These are phyloP conservation scores for Oophaga sylvatica DNA, from an alignment of 2,797 vertebrate species.

Conservation along the genomic window DNA sequence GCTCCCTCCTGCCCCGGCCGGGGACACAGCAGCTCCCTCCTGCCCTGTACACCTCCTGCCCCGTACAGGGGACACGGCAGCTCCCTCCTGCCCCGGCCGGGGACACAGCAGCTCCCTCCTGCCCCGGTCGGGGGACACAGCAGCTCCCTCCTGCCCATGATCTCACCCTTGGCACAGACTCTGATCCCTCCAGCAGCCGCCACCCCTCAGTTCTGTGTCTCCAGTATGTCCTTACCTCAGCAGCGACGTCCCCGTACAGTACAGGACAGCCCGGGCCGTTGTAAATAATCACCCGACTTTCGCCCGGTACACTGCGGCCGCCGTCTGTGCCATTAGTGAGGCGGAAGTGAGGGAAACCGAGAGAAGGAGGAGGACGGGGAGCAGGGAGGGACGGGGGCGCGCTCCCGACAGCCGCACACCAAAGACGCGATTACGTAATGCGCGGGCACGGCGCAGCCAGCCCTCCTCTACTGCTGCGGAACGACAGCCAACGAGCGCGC, in stretches of 20 bases:
- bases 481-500: conserved; percentile 4
- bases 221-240: neutral
- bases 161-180: conserved; percentile 29
- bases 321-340: conserved; percentile 55
- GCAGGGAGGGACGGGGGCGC: conserved; percentile 56
- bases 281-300: conserved; percentile 2
- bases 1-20: too few species aligned
- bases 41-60: too few species aligned
- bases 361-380: neutral
- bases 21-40: too few species aligned
- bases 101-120: neutral
- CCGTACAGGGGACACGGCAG: too few species aligned
- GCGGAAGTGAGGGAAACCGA: conserved; percentile 52
- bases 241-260: neutral
- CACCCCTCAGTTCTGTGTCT: neutral
- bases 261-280: neutral
- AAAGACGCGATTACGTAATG: conserved; percentile 5
- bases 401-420: conserved; percentile 21
- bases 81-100: too few species aligned
- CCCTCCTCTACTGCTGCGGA: neutral
- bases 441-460: neutral
- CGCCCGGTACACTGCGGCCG: conserved; percentile 19
- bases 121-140: neutral
- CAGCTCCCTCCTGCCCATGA: neutral
- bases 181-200: neutral